Conservation (phyloP, 2,888 invertebrate species). For the Eupeodes latifasciatus region DNA sequence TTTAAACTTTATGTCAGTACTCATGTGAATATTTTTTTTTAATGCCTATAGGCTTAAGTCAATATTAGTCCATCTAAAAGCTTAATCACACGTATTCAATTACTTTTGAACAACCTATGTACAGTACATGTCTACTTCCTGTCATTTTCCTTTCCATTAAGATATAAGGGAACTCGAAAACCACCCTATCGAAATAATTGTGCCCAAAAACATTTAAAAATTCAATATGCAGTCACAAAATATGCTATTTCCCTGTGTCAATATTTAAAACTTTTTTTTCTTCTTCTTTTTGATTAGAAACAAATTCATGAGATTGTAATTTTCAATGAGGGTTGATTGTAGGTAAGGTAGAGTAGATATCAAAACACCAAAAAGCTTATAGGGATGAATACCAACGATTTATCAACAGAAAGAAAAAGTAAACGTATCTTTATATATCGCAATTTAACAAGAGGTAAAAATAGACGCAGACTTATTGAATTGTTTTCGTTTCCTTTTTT, state of each 20-base stretch:
- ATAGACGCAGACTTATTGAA: constrained; percentile 43
- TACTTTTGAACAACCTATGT: neutral
- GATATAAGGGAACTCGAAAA: neutral
- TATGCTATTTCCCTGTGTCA: constrained; percentile 8
- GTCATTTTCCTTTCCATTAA: neutral
- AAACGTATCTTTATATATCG: constrained; percentile 7
- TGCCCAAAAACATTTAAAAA: neutral
- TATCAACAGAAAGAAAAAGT: constrained; percentile 17
- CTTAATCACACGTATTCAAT: constrained; percentile 4
- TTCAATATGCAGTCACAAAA: constrained; percentile 16
- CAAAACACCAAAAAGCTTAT: neutral
- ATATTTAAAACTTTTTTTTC: neutral
- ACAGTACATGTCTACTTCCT: neutral
- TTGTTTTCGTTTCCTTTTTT: constrained; percentile 45
- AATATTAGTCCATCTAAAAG: neutral
- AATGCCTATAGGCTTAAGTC: neutral
- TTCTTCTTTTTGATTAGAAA: neutral
- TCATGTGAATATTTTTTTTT: neutral
- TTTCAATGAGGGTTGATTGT: neutral
- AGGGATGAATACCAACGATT: constrained; percentile 13
- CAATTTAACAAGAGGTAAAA: constrained; percentile 51
- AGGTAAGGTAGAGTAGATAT: neutral
- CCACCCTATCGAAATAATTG: neutral
- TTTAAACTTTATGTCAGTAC: neutral
- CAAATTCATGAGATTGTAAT: neutral